A percentile compares a stretch with the other conserved stretches of the same genome.
phyloP scores from a whole-genome alignment of 2,113 vertebrate species.

The Ictalurus punctatus region DNA sequence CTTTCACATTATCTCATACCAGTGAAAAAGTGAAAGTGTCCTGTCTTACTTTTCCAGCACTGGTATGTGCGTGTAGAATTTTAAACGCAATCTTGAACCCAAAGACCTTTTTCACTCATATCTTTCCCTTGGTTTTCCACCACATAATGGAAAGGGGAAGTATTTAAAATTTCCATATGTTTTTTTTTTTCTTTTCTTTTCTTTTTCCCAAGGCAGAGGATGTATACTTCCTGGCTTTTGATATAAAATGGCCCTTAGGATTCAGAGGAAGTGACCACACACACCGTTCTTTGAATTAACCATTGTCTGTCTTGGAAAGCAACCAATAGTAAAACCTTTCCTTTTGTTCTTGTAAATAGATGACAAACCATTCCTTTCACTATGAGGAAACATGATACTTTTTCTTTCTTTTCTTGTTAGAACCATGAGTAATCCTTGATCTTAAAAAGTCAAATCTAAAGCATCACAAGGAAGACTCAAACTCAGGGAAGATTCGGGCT shows the following conservation, averaged over 20 bases:
- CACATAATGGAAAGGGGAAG: not conserved
- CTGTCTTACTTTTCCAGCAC: not conserved
- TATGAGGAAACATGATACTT: not conserved
- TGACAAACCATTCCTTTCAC: not conserved
- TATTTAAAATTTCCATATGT: conserved; percentile 21
- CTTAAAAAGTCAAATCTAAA: not conserved
- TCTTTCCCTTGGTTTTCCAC: not conserved
- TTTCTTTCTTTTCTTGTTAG: not conserved
- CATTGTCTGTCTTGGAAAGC: conserved; percentile 24
- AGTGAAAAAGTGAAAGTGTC: not conserved
- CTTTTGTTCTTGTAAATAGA: conserved; percentile 19
- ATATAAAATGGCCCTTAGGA: conserved; percentile 19
- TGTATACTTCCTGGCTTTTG: conserved; percentile 22
- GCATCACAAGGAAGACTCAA: not conserved
- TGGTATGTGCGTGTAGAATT: not conserved
- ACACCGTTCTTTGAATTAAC: conserved; percentile 23
- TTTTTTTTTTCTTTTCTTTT: not conserved
- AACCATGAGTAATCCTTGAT: not conserved
- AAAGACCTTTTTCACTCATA: not conserved
- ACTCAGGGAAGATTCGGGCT: not conserved
- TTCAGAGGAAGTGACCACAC: conserved; percentile 29
- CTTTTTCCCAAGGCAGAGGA: not conserved
- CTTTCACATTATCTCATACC: not conserved
- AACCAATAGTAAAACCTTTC: not conserved
- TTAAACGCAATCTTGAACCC: not conserved